Evolutionary conservation across 2,888 invertebrate genomes (phyloP).

Genomic region (Tenthredo mesomela): DNA sequence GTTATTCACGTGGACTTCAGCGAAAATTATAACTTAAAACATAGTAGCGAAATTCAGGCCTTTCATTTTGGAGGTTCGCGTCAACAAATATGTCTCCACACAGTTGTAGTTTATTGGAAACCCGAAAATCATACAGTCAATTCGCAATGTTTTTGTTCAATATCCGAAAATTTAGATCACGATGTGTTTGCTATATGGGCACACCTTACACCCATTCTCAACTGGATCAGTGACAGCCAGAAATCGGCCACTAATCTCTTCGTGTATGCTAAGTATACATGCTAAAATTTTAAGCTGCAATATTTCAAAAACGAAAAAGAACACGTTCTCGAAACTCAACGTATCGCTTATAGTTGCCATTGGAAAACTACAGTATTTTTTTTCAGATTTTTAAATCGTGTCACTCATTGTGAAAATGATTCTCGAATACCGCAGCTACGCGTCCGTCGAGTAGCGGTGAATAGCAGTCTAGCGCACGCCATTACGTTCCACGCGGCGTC

Average conservation of each 20-base stretch:
- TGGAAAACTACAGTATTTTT: too few species aligned
- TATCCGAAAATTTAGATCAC: slow-evolving; percentile 67
- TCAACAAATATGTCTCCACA: slow-evolving; percentile 54
- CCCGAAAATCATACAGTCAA: background rate
- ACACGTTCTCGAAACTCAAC: too few species aligned
- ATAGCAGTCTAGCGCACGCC: too few species aligned
- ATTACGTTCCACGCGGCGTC: too few species aligned
- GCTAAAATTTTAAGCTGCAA: too few species aligned
- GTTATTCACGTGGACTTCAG: slow-evolving; percentile 55
- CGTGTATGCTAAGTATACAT: too few species aligned
- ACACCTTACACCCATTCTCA: slow-evolving; percentile 69
- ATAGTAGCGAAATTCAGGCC: slow-evolving; percentile 55
- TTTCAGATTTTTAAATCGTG: too few species aligned
- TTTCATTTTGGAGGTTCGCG: slow-evolving; percentile 57
- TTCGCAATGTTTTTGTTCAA: slow-evolving; percentile 62
- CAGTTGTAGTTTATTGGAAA: slow-evolving; percentile 54
- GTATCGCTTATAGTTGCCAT: too few species aligned
- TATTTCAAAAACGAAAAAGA: too few species aligned
- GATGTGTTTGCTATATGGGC: slow-evolving; percentile 70
- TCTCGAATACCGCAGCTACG: too few species aligned
- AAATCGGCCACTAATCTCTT: slow-evolving; percentile 59
- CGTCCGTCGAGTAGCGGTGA: too few species aligned
- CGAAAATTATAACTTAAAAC: slow-evolving; percentile 12
- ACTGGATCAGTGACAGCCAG: slow-evolving; percentile 54
- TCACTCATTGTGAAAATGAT: too few species aligned